Percentiles rank a stretch among this genome's conserved stretches.
Evolutionary conservation across 2,797 vertebrate species (phyloP).

Genomic region (Anas acuta): DNA sequence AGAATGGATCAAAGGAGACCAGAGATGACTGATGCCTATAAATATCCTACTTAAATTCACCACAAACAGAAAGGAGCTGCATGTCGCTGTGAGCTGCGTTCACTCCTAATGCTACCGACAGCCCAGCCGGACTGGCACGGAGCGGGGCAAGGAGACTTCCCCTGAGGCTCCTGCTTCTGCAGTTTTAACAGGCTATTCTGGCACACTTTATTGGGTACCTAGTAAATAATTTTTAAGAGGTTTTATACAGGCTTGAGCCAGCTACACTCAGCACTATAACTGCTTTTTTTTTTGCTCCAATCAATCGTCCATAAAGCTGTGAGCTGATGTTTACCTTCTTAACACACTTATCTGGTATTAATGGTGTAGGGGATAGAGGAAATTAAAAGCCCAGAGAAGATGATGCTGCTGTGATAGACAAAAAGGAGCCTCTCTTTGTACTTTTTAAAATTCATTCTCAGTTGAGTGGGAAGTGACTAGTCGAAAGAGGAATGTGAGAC

Average conservation of each 20-base stretch:
- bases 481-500: neutral
- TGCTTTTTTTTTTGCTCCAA: neutral
- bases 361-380: neutral
- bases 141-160: neutral
- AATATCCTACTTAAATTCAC: conserved; percentile 11
- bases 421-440: neutral
- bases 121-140: conserved; percentile 8
- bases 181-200: neutral
- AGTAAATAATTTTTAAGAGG: conserved; percentile 48
- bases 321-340: conserved; percentile 33
- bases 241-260: neutral
- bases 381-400: conserved; percentile 24
- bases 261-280: neutral
- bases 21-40: conserved; percentile 20
- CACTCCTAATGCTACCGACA: neutral
- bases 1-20: conserved; percentile 54
- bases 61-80: conserved; percentile 37
- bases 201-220: neutral
- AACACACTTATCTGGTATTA: neutral
- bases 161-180: neutral
- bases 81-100: neutral
- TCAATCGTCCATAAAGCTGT: conserved; percentile 10
- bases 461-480: neutral
- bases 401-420: neutral
- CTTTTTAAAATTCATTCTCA: neutral